These are phyloP conservation scores for Chrysoperla carnea DNA, from an alignment of 1,140 invertebrate genomes.

Conservation along the genomic window DNA sequence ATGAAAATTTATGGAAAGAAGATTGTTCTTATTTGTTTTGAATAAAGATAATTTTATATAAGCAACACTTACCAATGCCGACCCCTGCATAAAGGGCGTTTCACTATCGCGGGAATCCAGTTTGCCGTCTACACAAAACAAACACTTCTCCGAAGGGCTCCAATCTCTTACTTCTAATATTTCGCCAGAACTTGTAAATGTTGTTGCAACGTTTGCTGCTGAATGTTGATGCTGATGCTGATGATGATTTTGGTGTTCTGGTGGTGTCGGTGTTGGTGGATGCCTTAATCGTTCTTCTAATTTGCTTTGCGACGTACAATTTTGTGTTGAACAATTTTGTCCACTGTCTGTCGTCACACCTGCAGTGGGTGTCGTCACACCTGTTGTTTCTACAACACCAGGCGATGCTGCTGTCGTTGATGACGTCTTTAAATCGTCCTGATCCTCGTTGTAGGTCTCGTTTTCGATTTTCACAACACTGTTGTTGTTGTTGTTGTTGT, in stretches of 20 bases:
- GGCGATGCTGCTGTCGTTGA: conserved; percentile 17
- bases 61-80: conserved; percentile 28
- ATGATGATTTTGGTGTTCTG: neutral
- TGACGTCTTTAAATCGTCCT: conserved; percentile 12
- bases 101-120: conserved; percentile 25
- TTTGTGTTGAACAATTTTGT: neutral
- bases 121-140: conserved; percentile 72
- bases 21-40: no score
- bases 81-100: neutral
- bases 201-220: conserved; percentile 1
- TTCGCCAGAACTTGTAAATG: conserved; percentile 7
- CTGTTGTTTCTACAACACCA: conserved; percentile 23
- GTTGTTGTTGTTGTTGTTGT: conserved; percentile 1
- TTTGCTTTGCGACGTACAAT: neutral
- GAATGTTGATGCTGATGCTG: neutral
- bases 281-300: neutral
- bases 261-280: neutral
- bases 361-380: conserved; percentile 32
- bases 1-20: no score
- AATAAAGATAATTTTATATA: neutral
- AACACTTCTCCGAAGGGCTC: conserved; percentile 70
- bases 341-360: neutral
- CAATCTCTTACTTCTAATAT: conserved; percentile 45
- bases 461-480: conserved; percentile 1
- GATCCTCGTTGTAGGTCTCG: conserved; percentile 7